These are phyloP conservation scores for Rhagologus leucostigma DNA, from an alignment of 2,113 vertebrate genomes.

Conservation along the genomic window DNA sequence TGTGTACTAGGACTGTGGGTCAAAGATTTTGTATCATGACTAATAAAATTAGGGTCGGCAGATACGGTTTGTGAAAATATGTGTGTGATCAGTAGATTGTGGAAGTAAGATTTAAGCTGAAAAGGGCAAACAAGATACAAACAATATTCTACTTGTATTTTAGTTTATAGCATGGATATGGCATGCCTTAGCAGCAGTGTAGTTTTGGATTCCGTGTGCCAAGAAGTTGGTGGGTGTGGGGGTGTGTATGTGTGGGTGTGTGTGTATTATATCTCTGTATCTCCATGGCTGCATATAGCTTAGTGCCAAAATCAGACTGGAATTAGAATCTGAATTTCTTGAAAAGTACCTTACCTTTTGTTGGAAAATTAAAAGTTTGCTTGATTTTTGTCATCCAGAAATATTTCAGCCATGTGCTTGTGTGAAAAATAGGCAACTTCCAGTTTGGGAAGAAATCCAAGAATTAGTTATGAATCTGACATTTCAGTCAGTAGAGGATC, in stretches of 20 bases:
- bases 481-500: neutral
- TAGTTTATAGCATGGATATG: neutral
- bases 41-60: neutral
- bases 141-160: neutral
- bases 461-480: neutral
- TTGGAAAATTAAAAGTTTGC: neutral
- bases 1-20: neutral
- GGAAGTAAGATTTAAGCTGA: neutral
- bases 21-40: neutral
- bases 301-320: neutral
- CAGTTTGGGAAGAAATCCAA: neutral
- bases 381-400: neutral
- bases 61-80: neutral
- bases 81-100: neutral
- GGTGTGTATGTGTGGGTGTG: neutral
- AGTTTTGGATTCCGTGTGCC: neutral
- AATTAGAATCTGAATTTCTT: neutral
- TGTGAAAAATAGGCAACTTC: neutral
- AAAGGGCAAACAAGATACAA: neutral
- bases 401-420: neutral
- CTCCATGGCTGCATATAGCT: neutral
- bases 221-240: neutral
- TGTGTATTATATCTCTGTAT: neutral
- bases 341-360: neutral
- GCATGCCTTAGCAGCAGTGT: neutral